Evolutionary conservation across 2,113 vertebrate genomes (phyloP), one percentile per base, ranked within the genome.

Genomic region (Lamprologus speciosus): DNA sequence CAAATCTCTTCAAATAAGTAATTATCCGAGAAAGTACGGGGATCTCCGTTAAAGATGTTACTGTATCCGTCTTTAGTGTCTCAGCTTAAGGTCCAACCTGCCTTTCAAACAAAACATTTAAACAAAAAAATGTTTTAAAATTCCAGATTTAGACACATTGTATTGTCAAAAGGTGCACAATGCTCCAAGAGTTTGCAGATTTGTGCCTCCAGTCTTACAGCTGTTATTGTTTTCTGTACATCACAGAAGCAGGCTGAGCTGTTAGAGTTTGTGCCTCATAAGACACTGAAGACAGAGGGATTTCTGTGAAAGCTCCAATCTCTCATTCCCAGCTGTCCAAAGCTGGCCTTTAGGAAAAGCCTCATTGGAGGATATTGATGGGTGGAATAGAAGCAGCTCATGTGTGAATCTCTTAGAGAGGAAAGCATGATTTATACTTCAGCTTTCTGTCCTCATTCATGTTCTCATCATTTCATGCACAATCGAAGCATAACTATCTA

Each of bases 251-350:
- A 53, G 17, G 40, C 85, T 57, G 70, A 78, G 87, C 84, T 60
- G 60, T 28, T 85, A 78, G 63, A 81, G 70, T 89, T 90, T 83
- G 58, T 7, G 28, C 65, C 58, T 88, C 75, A 83, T 85, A 85
- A 88, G 81, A 91, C 79, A 88, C 80, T 88, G 82, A 79, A 85
- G 88, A 88, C 68, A 73, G 85, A 90, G 53, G 88, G 92, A 93
- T 94, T 95, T 94, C 81, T 84, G 86, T 51, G 14, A 88, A 87
- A 87, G 86, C 92, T 92, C 85, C 85, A 94, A 93, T 95, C 92
- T 94, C 58, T 89, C 19, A 37, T 83, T 89, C 78, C 84, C 90
- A 93, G 93, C 91, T 94, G 93, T 91, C 89, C 89, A 87, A 82
- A 90, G 84, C 84, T 63, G 79, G 73, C 90, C 85, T 87, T 88